A percentile compares a stretch with the other conserved stretches of the same genome.
phyloP scores from a whole-genome alignment of 2,797 vertebrate species.

The Adrianichthys oophorus region DNA sequence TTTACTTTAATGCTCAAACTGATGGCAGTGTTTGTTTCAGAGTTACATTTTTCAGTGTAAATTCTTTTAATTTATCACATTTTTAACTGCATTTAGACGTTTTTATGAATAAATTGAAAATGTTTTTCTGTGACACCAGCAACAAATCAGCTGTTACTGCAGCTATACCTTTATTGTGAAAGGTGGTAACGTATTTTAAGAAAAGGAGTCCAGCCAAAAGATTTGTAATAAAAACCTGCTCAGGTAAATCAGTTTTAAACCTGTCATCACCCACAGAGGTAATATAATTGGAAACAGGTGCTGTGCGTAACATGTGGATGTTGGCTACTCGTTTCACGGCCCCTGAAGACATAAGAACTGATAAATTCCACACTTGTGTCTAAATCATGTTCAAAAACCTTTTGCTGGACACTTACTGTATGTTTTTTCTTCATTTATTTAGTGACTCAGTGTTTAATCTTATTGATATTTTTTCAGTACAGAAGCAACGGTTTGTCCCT shows the following conservation, averaged over 20 bases:
- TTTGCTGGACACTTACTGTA: conserved; percentile 30
- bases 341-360: conserved; percentile 47
- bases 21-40: background rate
- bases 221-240: conserved; percentile 71
- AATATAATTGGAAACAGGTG: conserved; percentile 78
- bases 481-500: no score
- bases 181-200: conserved; percentile 46
- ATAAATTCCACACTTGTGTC: conserved; percentile 59
- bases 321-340: conserved; percentile 58
- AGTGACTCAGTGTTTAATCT: conserved; percentile 9
- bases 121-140: conserved; percentile 15
- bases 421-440: conserved; percentile 26
- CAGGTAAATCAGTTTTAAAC: conserved; percentile 77
- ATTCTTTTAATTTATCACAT: conserved; percentile 17
- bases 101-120: background rate
- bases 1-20: background rate
- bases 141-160: conserved; percentile 53
- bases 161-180: conserved; percentile 60
- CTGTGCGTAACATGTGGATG: conserved; percentile 71
- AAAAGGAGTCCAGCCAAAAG: conserved; percentile 58
- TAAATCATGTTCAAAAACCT: conserved; percentile 53
- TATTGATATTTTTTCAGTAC: background rate
- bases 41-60: conserved; percentile 2
- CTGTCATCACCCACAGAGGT: conserved; percentile 70
- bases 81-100: background rate